Evolutionary conservation across 2,888 invertebrate species (phyloP).

Genomic region (Orthosia gothica): DNA sequence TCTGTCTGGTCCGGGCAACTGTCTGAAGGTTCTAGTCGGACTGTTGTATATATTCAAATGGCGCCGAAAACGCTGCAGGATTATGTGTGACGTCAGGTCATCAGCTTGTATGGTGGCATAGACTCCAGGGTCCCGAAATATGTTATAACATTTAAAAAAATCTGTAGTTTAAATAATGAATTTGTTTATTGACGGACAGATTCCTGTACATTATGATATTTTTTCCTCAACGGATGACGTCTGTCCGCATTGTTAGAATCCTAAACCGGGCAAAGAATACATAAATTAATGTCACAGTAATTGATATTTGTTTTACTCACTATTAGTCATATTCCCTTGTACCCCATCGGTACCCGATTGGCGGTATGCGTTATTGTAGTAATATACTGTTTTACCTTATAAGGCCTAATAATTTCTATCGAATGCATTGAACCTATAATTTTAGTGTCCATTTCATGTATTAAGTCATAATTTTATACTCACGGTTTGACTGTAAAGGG

Average conservation of each 20-base stretch:
- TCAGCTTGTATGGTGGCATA: no score
- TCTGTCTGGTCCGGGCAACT: no score
- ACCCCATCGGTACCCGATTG: not conserved
- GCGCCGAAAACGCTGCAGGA: no score
- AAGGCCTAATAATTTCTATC: no score
- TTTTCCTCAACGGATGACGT: slow-evolving; percentile 7
- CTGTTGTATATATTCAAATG: no score
- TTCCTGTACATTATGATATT: slow-evolving; percentile 19
- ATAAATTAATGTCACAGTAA: not conserved
- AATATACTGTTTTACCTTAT: not conserved
- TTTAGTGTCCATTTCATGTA: not conserved
- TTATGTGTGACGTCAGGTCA: no score
- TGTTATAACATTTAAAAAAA: no score
- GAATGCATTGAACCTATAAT: no score
- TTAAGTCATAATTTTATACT: not conserved
- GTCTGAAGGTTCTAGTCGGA: no score
- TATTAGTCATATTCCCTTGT: not conserved
- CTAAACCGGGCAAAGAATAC: not conserved
- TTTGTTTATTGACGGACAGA: not conserved
- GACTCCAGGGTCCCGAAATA: no score
- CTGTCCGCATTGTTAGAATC: not conserved
- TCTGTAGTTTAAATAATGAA: no score
- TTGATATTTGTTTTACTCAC: not conserved
- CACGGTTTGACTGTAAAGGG: no score
- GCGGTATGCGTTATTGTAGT: not conserved